Evolutionary conservation across 1,140 invertebrate species (phyloP), one percentile per base, ranked within the genome.

Genomic region (Radopholus similis): DNA sequence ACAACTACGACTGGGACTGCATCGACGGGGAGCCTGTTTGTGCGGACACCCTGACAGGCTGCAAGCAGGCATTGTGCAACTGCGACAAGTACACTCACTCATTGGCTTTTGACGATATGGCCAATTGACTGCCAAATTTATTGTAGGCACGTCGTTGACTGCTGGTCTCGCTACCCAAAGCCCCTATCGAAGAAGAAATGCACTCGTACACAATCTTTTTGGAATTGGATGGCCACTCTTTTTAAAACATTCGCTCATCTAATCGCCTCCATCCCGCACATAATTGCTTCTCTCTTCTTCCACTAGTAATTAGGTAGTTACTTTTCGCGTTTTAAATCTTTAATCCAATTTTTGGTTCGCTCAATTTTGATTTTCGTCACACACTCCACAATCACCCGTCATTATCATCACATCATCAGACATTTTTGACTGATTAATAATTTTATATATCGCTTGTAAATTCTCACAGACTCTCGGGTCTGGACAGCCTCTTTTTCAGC

Each of bases 1-100:
- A 65, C 32, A 38, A 54, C n/a, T 66, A 66, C 34, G 15, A 23
- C 18, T 66, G 64, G 64, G 37, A 32, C 23, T 66, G 64, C 32
- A n/a, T 21, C 37, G 13, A 11, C 18, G 23, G 13, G 5, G 49
- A 37, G 13, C 28, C 28, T 18, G 37, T 3, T 9, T 64, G 62
- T 34, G 18, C 49, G 23, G 30, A 5, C 9, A 28, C 15, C 26
- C 54, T 49, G 54, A 23, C 5, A 21, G 59, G 59, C 1, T 62
- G 59, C 18, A 42, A 62, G 34, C 37, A 21, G 15, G 59, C 59
- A 23, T 34, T 62, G 40, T 62, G 59, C 34, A 18, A 49, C 21
- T 62, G 59, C 34, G 59, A 62, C 40, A 62, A 62, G 59, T 62
- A 34, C 38, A 11, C 38, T n/a, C 38, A 11, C 38, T 1, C 38